A percentile compares a stretch with the other conserved stretches of the same genome.
Conservation (phyloP, 1,140 invertebrate genomes). For the Drosophila willistoni region DNA sequence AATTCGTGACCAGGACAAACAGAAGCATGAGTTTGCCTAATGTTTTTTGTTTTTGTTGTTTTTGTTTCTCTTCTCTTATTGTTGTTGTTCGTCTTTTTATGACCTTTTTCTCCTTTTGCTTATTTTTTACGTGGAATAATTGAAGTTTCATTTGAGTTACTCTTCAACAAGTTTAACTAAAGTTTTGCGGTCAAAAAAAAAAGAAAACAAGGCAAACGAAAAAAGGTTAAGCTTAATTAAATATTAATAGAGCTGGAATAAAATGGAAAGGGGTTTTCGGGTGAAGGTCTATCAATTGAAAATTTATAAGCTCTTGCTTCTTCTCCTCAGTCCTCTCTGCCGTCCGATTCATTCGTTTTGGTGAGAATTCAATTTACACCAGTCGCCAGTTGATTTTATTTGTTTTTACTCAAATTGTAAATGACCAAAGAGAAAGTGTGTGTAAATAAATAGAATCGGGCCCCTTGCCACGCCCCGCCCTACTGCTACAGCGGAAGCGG, state of each 20-base stretch:
- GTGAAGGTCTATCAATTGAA: conserved; percentile 62
- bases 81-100: conserved; percentile 31
- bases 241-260: conserved; percentile 60
- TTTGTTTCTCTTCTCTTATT: conserved; percentile 1
- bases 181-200: conserved; percentile 51
- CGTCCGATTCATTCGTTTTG: not conserved
- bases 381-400: conserved; percentile 50
- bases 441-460: conserved; percentile 52
- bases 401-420: conserved; percentile 72
- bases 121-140: conserved; percentile 81
- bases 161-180: conserved; percentile 31
- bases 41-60: conserved; percentile 17
- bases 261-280: not conserved
- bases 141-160: conserved; percentile 79
- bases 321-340: no score
- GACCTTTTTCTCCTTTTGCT: conserved; percentile 46
- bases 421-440: conserved; percentile 34
- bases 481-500: not conserved
- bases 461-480: conserved; percentile 7
- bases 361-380: conserved; percentile 70
- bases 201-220: conserved; percentile 5
- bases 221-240: conserved; percentile 77
- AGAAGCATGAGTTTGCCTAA: conserved; percentile 28
- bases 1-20: conserved; percentile 71
- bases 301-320: conserved; percentile 56